Base-by-base conservation (phyloP, 2,888 invertebrate species). In the Drosophila limbata region DNA sequence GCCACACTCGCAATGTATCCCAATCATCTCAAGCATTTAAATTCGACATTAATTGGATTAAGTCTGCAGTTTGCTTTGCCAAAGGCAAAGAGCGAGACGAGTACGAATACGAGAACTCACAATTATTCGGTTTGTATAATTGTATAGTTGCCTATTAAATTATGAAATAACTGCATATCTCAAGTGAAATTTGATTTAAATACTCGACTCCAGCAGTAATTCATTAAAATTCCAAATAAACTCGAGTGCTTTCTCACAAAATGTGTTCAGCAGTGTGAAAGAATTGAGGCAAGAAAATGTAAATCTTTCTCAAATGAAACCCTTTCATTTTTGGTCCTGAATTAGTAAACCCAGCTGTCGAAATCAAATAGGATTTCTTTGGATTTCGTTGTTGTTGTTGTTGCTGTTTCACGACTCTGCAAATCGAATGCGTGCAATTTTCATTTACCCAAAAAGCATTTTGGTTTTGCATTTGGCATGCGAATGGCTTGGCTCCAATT, bases 41-140 rank as follows among this genome's bases (percentile, higher is more conserved):
- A 81, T 88, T 81, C 78, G 65, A 80, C 80, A 81, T 88, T 89
- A 89, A 89, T 89, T 89, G 83, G 88, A 90, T 89, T 88, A 90
- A 80, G 79, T 76, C 75, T 76, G 76, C 52, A 79, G 70, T 64
- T 71, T 67, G n/a, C 51, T 19, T 15, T 33, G 33, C 31, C 33
- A 19, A 50, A 13, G 33, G 19, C 28, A 53, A 53, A 40, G 39
- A 6, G 8, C 17, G 28, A 40, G 21, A 39, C 15, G 21, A 19
- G 33, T 19, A 21, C 33, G 25, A 25, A 25, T 25, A 39, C 15
- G 21, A 19, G 33, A n/a, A 15, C 33, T 62, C 31, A 39, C 28
- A 84, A 69, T 77, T 63, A 77, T 84, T 70, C 62, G 64, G 45
- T 63, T 79, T 66, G 33, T 56, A 56, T 77, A 70, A 79, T 73